Evolutionary conservation across 2,888 invertebrate genomes (phyloP), one percentile per base, ranked within the genome.

Genomic region (Vanessa cardui): DNA sequence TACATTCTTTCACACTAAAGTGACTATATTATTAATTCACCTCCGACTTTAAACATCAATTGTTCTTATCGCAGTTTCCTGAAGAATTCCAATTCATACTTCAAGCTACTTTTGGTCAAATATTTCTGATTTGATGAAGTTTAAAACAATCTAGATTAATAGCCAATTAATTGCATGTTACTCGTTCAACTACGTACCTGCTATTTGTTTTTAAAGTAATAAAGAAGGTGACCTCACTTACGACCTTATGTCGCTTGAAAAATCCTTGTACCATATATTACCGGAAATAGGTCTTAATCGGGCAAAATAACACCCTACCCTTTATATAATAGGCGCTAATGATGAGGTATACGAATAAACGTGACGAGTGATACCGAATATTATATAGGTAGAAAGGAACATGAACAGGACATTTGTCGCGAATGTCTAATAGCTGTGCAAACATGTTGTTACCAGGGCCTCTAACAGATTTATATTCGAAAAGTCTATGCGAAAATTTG

Each of bases 341-440:
- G 16, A 54, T 31, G 31, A 15, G 15, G n/a, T 16, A 16, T 31
- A n/a, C 6, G 9, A 26, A 31, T 21, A 26, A 54, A 12, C 15
- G 7, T 54, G 16, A 54, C 16, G 21, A 50, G n/a, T 52, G 26
- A 54, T 31, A 61, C 61, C 44, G 21, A 33, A 56, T 18, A 66
- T 54, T 44, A n/a, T 20, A n/a, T 21, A 56, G 62, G 39, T 62
- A 52, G 61, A 67, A 50, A 39, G 20, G 31, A 62, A 39, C 39
- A 52, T 52, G 47, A 63, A 50, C 54, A 39, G 39, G 82, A 80
- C 83, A 84, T 85, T 85, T 82, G 80, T 86, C 86, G 80, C 85
- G 81, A 83, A 84, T 83, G 80, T 79, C 79, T 85, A 87, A 90
- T 86, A 85, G 83, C 82, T 80, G 80, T 80, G 84, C 85, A 87